Percentiles rank a stretch among this genome's conserved stretches.
phyloP scores from a whole-genome alignment of 2,888 invertebrate species.

The Lasioglossum leucozonium region DNA sequence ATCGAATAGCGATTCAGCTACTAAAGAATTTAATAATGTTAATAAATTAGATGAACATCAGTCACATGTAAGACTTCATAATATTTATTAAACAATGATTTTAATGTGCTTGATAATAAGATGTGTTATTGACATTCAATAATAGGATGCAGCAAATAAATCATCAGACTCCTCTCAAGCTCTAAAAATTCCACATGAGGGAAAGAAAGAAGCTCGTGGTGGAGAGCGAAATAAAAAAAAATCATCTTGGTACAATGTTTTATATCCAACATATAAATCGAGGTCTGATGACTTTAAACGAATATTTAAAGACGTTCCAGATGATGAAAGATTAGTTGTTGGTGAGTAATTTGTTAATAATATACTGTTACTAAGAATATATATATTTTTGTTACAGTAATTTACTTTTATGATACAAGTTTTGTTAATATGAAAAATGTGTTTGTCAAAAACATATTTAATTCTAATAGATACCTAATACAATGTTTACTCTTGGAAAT shows the following conservation, averaged over 20 bases:
- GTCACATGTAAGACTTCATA: conserved; percentile 66
- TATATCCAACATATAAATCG: conserved; percentile 97
- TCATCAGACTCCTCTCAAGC: conserved; percentile 82
- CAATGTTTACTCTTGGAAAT: not conserved
- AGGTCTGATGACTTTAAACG: conserved; percentile 96
- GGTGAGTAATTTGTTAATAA: conserved; percentile 86
- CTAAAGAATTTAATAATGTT: conserved; percentile 69
- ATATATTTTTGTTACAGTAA: not conserved
- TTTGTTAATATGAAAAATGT: conserved; percentile 8
- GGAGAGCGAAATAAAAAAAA: conserved; percentile 88
- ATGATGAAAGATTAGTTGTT: conserved; percentile 95
- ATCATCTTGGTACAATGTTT: conserved; percentile 93
- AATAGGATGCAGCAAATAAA: conserved; percentile 65
- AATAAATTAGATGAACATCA: conserved; percentile 76
- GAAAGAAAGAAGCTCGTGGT: conserved; percentile 84
- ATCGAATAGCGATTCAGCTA: conserved; percentile 67
- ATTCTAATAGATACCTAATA: not conserved
- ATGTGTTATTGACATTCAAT: not conserved
- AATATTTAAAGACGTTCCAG: conserved; percentile 95
- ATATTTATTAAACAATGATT: not conserved
- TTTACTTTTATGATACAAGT: not conserved
- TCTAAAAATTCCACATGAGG: conserved; percentile 76
- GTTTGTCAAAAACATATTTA: not conserved
- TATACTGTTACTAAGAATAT: conserved; percentile 4
- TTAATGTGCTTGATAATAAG: not conserved